Percentiles rank a stretch among this genome's conserved stretches.
phyloP scores from a whole-genome alignment of 2,797 vertebrate genomes.

The Dermochelys coriacea region DNA sequence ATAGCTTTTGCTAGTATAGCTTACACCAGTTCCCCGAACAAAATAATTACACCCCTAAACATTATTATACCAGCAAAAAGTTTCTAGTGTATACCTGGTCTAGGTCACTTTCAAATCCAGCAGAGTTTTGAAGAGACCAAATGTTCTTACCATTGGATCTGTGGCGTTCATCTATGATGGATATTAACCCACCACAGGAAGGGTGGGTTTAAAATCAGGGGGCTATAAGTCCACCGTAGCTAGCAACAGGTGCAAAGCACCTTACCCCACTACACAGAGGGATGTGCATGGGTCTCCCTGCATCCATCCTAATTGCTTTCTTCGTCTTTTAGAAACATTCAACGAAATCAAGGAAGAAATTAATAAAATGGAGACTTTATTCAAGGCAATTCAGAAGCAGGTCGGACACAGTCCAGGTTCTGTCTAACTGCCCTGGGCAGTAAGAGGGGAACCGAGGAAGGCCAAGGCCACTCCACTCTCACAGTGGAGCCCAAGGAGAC shows the following conservation, averaged over 20 bases:
- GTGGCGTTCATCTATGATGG: too few species aligned
- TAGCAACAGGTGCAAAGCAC: background rate
- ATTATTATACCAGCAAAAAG: background rate
- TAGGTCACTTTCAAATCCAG: background rate
- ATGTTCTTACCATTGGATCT: too few species aligned
- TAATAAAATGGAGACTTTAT: background rate
- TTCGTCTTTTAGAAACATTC: background rate
- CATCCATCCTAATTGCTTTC: background rate
- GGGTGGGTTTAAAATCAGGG: too few species aligned
- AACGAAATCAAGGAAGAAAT: background rate
- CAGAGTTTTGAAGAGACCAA: background rate
- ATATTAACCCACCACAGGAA: too few species aligned
- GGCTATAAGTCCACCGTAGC: too few species aligned
- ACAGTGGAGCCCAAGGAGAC: background rate
- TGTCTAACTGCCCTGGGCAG: background rate
- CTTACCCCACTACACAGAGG: background rate
- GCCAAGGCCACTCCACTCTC: background rate
- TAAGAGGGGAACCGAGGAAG: background rate
- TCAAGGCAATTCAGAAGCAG: background rate
- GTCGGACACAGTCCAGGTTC: background rate
- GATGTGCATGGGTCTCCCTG: background rate
- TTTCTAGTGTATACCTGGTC: background rate
- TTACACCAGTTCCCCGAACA: background rate
- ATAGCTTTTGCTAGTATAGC: background rate
- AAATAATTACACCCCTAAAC: background rate